Base-by-base conservation (phyloP, 2,797 vertebrate genomes). In the Distichodus sexfasciatus region DNA sequence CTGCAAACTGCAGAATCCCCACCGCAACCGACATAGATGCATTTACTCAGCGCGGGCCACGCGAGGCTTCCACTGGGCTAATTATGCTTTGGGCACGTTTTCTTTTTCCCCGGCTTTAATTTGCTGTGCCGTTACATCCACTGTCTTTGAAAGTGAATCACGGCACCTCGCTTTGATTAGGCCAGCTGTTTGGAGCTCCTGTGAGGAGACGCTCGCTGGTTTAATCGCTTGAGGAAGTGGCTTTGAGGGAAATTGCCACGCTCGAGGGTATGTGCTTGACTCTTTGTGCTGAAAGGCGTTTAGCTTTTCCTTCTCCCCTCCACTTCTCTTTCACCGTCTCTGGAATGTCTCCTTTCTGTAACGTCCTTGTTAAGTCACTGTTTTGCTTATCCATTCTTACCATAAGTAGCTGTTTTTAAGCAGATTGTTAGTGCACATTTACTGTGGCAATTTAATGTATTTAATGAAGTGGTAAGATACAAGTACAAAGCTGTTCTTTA, bases 181-280 rank as follows among this genome's bases (percentile, higher is more conserved):
- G 3, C 7, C 41, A 28, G 31, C n/a, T 67, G 65, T 58, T 48
- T 33, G 19, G 33, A 24, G 17, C 33, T 38, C 33, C 54, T 58
- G 38, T 26, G 50, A 43, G 36, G 15, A 33, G 35, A 8, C 24
- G 50, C 50, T 40, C 21, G 9, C 62, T n/a, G 63, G 29, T 59
- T 41, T 69, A 40, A 60, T 59, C 33, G 17, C 36, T 26, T 8
- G 44, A 29, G 24, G 43, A 50, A 69, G 44, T 50, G 54, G 43
- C 35, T 69, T 48, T 41, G 44, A 59, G 33, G 55, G 24, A 21
- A 59, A 48, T 68, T 19, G 29, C 43, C 21, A 23, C 0, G 10
- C 36, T 44, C 6, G n/a, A 60, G 38, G n/a, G 28, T 9, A 46
- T 15, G 19, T 35, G 40, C 26, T 23, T 36, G 17, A 57, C 12